Evolutionary conservation across 2,888 invertebrate genomes (phyloP), one percentile per base, ranked within the genome.

Genomic region (Euplexia lucipara): DNA sequence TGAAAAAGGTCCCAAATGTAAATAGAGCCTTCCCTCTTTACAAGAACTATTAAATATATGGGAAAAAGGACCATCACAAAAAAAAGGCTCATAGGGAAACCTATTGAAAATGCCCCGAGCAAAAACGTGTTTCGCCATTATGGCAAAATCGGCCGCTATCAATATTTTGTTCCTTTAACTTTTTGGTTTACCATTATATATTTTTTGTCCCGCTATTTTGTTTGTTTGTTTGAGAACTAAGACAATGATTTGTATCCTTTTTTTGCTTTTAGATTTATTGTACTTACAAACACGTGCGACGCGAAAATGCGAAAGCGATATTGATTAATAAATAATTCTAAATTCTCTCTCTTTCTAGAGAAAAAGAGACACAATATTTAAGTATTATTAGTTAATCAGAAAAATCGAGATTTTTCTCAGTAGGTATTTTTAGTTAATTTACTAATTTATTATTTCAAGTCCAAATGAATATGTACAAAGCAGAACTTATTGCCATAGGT

Each of bases 161-260:
- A 53, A 70, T 67, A 51, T 70, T 39, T 42, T 16, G 3, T 7
- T 22, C 20, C 37, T 7, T 34, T 5, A 3, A n/a, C 3, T 41
- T 44, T 57, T 34, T 68, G 9, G 34, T 66, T 32, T 35, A 2
- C 26, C 26, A 26, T 26, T 26, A 26, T 26, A 26, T 26, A 26
- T 26, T 12, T 10, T 7, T 8, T 14, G n/a, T 2, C 30, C 10
- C 10, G 0, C 9, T 18, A 7, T 45, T 26, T 41, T 35, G 37
- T 41, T 45, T 35, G 37, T 41, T 45, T 26, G 26, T 26, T 26
- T 49, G 16, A 9, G 12, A 20, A 26, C 22, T 16, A 14, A 6
- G 0, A 9, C 8, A 18, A 35, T 20, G 9, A 45, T 37, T 18
- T 16, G 14, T 26, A 26, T 26, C 26, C 8, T 22, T 59, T 44